Evolutionary conservation across 2,797 vertebrate genomes (phyloP).

Genomic region (Luscinia luscinia): DNA sequence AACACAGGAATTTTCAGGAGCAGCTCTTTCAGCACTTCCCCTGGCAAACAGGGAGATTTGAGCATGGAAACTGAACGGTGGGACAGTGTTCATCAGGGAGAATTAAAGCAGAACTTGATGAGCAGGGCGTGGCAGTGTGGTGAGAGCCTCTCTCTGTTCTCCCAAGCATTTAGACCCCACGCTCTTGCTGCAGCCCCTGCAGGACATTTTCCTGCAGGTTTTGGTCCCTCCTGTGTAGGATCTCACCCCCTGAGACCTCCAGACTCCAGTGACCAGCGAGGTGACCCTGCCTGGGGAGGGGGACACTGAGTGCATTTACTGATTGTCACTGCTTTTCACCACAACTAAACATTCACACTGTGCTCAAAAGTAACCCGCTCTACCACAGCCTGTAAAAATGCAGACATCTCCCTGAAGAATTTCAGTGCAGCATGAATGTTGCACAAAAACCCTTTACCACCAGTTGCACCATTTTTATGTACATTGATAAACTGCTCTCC

Average conservation of each 20-base stretch:
- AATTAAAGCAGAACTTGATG: background rate
- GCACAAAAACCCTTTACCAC: background rate
- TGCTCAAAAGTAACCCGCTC: background rate
- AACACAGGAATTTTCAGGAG: background rate
- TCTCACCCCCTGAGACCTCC: background rate
- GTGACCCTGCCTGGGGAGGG: background rate
- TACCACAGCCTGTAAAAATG: background rate
- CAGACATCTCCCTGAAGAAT: background rate
- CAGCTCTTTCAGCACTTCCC: background rate
- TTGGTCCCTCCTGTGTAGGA: background rate
- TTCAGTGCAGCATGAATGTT: background rate
- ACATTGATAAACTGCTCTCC: background rate
- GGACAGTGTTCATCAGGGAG: background rate
- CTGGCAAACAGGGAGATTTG: background rate
- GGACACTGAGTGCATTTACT: background rate
- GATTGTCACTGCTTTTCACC: background rate
- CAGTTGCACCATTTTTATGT: background rate
- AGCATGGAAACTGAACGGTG: background rate
- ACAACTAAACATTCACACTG: background rate
- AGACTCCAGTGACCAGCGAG: fast-evolving
- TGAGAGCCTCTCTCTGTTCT: constrained; percentile 17
- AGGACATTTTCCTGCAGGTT: background rate
- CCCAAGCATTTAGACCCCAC: background rate
- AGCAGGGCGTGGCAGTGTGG: background rate
- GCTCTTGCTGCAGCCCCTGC: background rate